Percentiles rank a stretch among this genome's conserved stretches.
Evolutionary conservation across 2,797 vertebrate species (phyloP).

Genomic region (Manis javanica): DNA sequence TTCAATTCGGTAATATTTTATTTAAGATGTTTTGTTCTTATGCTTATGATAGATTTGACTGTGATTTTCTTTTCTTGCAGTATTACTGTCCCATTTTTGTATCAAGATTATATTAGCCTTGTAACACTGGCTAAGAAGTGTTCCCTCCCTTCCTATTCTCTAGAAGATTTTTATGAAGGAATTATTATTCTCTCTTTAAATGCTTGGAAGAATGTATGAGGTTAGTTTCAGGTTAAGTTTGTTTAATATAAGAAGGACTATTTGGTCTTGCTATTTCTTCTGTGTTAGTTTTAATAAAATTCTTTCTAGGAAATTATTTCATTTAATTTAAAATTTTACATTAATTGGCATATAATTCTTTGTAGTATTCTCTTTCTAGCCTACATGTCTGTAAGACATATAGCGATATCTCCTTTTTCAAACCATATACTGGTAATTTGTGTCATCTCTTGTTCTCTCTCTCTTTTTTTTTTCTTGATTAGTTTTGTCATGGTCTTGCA

Average conservation of each 20-base stretch:
- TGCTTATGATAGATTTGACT: background rate
- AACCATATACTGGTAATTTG: background rate
- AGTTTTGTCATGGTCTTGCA: background rate
- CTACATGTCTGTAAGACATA: background rate
- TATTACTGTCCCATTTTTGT: background rate
- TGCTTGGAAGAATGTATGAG: background rate
- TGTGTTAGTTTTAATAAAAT: conserved; percentile 8
- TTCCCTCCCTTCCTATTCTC: background rate
- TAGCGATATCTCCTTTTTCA: background rate
- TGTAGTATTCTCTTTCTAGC: background rate
- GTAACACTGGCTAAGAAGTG: background rate
- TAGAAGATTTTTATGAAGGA: background rate
- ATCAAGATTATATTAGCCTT: background rate
- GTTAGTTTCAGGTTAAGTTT: background rate
- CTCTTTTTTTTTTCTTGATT: background rate
- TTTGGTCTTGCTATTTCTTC: background rate
- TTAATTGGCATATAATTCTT: background rate
- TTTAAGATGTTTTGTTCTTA: background rate
- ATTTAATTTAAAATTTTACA: background rate
- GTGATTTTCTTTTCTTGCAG: background rate
- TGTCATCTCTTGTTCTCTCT: background rate
- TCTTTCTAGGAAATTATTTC: background rate
- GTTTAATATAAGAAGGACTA: background rate
- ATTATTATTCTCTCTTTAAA: background rate
- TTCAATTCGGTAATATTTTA: background rate